These are phyloP conservation scores for Asobara japonica DNA, from an alignment of 1,140 invertebrate genomes.

Conservation along the genomic window DNA sequence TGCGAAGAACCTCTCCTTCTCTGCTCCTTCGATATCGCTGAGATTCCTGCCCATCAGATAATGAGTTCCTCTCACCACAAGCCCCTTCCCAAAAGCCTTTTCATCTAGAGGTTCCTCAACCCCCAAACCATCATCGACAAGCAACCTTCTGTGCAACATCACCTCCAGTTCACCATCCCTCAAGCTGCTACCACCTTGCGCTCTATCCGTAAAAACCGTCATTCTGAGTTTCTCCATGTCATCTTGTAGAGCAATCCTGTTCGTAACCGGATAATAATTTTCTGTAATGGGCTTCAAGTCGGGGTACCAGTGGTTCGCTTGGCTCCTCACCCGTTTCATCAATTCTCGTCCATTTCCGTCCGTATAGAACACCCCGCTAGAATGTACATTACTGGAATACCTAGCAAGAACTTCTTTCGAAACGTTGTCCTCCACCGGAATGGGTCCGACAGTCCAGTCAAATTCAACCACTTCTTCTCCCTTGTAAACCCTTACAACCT, in stretches of 20 bases:
- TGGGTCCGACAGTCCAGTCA: slow-evolving; percentile 94
- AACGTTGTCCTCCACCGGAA: slow-evolving; percentile 79
- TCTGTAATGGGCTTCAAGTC: slow-evolving; percentile 74
- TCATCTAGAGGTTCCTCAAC: slow-evolving; percentile 94
- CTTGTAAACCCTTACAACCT: slow-evolving; percentile 82
- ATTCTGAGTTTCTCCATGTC: slow-evolving; percentile 65
- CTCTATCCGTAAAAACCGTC: slow-evolving; percentile 83
- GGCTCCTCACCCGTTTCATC: slow-evolving; percentile 77
- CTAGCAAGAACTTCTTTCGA: slow-evolving; percentile 87
- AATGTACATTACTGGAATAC: slow-evolving; percentile 74
- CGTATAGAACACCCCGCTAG: slow-evolving; percentile 83
- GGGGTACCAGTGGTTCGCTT: slow-evolving; percentile 78
- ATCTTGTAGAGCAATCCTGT: slow-evolving; percentile 79
- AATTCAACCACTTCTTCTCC: slow-evolving; percentile 79
- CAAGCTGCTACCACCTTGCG: slow-evolving; percentile 90
- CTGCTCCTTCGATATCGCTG: slow-evolving; percentile 30
- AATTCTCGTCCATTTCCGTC: slow-evolving; percentile 95
- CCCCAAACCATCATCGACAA: slow-evolving; percentile 92
- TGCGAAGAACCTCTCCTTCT: slow-evolving; percentile 52
- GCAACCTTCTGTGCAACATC: slow-evolving; percentile 87
- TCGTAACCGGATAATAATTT: slow-evolving; percentile 95
- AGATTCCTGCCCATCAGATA: slow-evolving; percentile 68
- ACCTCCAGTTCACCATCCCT: no score
- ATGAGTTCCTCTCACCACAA: slow-evolving; percentile 85
- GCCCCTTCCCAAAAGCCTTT: slow-evolving; percentile 76